Percentiles rank a stretch among this genome's conserved stretches.
These are phyloP conservation scores for Zosterops hypoxanthus DNA, from an alignment of 2,113 vertebrate species.

Conservation along the genomic window DNA sequence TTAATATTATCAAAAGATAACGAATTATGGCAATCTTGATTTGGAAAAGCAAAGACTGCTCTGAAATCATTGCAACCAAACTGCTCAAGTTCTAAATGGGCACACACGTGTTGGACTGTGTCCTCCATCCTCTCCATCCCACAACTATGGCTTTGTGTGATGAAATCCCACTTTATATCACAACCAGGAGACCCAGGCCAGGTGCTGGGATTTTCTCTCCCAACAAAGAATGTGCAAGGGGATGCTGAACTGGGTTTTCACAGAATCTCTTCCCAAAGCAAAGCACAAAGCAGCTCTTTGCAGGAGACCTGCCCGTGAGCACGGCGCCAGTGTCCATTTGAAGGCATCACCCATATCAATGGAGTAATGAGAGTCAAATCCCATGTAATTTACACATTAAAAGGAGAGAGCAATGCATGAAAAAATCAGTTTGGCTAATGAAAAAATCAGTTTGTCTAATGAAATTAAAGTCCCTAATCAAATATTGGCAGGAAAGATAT, in stretches of 20 bases:
- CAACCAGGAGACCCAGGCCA: not conserved
- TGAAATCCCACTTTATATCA: too few relatives aligned
- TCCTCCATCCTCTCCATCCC: not conserved
- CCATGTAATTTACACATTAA: constrained; percentile 84
- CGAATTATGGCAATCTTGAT: not conserved
- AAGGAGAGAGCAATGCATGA: constrained; percentile 78
- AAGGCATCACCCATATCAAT: constrained; percentile 77
- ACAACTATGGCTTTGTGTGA: rapidly evolving
- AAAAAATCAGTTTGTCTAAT: constrained; percentile 81
- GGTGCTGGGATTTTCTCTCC: not conserved
- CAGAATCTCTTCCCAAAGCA: not conserved
- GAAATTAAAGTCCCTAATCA: constrained; percentile 84
- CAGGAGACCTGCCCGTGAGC: rapidly evolving
- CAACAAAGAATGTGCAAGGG: rapidly evolving
- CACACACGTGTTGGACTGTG: not conserved
- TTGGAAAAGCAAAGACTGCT: not conserved
- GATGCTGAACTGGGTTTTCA: not conserved
- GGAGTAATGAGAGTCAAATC: constrained; percentile 81
- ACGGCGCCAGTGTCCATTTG: constrained; percentile 2
- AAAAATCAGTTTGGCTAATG: constrained; percentile 78
- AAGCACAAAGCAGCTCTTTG: not conserved
- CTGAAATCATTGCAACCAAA: not conserved
- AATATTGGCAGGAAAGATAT: constrained; percentile 81
- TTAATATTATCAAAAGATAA: not conserved
- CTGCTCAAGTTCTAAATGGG: not conserved